Conservation (phyloP, 2,113 vertebrate genomes). For the Sciurus niger region DNA sequence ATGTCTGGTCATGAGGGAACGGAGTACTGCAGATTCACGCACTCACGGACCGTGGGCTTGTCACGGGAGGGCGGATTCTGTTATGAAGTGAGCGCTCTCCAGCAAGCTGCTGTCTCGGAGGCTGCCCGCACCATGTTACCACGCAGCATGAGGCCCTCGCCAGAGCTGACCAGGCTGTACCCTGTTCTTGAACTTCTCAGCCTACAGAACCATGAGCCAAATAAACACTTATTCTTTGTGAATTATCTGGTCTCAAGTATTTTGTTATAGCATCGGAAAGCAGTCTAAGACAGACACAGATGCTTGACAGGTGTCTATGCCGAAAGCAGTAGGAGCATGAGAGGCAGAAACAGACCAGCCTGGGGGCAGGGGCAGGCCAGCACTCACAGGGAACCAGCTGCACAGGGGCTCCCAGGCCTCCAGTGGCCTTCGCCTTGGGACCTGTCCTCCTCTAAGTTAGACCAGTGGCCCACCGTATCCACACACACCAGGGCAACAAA, state of each 20-base stretch:
- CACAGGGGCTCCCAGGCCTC: not conserved
- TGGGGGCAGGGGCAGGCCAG: not conserved
- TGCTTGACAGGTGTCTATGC: no score
- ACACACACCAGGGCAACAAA: no score
- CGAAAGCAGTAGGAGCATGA: accelerated
- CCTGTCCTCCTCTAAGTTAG: not conserved
- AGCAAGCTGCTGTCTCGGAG: no score
- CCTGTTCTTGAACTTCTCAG: not conserved
- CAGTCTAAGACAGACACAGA: not conserved
- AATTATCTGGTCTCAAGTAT: not conserved
- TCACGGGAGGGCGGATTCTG: not conserved
- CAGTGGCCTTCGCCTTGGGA: accelerated
- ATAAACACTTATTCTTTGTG: not conserved
- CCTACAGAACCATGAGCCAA: not conserved
- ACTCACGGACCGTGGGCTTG: not conserved
- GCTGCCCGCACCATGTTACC: not conserved
- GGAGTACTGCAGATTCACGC: no score
- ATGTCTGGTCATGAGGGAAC: not conserved
- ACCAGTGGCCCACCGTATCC: not conserved
- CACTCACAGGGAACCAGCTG: not conserved
- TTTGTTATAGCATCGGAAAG: not conserved
- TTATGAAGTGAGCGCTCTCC: not conserved
- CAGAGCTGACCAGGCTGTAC: not conserved
- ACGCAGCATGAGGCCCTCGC: not conserved
- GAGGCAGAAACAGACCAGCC: not conserved